Evolutionary conservation across 2,797 vertebrate genomes (phyloP), one percentile per base, ranked within the genome.

Genomic region (Pipistrellus nathusii): DNA sequence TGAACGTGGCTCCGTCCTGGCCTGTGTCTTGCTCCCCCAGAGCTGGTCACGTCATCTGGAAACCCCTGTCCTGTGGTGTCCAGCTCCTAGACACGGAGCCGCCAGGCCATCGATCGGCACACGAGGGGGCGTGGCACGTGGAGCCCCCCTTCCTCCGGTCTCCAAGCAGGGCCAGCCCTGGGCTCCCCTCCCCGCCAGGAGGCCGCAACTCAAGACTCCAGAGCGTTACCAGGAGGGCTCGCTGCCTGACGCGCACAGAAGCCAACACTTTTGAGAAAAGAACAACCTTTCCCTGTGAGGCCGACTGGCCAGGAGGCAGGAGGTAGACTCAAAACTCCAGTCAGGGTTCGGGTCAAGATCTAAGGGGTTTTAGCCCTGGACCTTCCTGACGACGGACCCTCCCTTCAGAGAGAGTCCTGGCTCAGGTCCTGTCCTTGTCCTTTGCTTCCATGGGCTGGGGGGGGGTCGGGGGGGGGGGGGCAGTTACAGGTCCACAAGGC

Each of bases 41-140:
- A 20, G 20, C 18, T 59, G 14, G 18, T 30, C 44, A 23, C 20
- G 18, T 27, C 4, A 0, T 8, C 12, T 30, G 71, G 89, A 55
- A 69, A 72, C 13, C 11, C 66, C 41, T 41, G 51, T 17, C 30
- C 21, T 11, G 1, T 18, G 11, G n/a, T 6, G 12, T 59, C 9
- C 0, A 55, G 7, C 20, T 8, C 12, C 85, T 3, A 15, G 48
- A n/a, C 2, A 2, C 51, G 17, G 8, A 41, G 27, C 57, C 2
- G 21, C 46, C 18, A n/a, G 18, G 30, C 0, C 12, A 10, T 8
- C 0, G 2, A 13, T 8, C 0, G 2, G 48, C 18, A 0, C 30
- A 18, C 11, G 8, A n/a, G n/a, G 53, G 2, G 64, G 20, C 1
- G 3, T 64, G 46, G n/a, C 4, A 4, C 0, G 9, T 55, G 38